Conservation (phyloP, 2,888 invertebrate genomes). For the Caenorhabditis parvicauda region DNA sequence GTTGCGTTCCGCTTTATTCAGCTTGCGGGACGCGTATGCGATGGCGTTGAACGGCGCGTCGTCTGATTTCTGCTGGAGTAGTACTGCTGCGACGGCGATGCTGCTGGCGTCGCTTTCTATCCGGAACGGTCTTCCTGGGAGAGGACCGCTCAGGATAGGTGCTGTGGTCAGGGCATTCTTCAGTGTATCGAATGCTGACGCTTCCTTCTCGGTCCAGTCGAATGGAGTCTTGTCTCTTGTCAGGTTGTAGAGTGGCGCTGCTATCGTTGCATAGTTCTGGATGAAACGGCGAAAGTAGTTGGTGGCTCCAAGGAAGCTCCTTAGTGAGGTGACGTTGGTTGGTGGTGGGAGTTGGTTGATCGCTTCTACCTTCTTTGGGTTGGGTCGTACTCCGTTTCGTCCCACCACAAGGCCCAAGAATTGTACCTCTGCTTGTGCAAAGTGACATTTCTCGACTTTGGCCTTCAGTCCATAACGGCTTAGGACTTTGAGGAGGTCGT, state of each 20-base stretch:
- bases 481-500: slow-evolving; percentile 14
- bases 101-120: slow-evolving; percentile 20
- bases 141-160: slow-evolving; percentile 14
- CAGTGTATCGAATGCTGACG: slow-evolving; percentile 11
- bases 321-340: slow-evolving; percentile 8
- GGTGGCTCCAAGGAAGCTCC: slow-evolving; percentile 15
- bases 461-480: slow-evolving; percentile 28
- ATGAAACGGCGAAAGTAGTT: slow-evolving; percentile 22
- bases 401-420: slow-evolving; percentile 30
- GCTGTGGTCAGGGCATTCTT: slow-evolving; percentile 3
- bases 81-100: slow-evolving; percentile 17
- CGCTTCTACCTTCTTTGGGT: slow-evolving; percentile 23
- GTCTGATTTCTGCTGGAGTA: slow-evolving; percentile 12
- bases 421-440: slow-evolving; percentile 13
- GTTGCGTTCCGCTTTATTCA: slow-evolving; percentile 7
- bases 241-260: slow-evolving; percentile 12
- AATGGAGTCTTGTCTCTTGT: slow-evolving; percentile 8
- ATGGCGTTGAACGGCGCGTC: slow-evolving; percentile 4
- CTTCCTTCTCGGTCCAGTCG: slow-evolving; percentile 10
- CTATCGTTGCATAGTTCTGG: slow-evolving; percentile 11
- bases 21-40: slow-evolving; percentile 9
- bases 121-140: slow-evolving; percentile 9
- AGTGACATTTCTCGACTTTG: slow-evolving; percentile 18
- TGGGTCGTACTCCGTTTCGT: slow-evolving; percentile 20
- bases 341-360: slow-evolving; percentile 14